Conservation (phyloP, 2,888 invertebrate genomes). For the Argynnis bischoffii region DNA sequence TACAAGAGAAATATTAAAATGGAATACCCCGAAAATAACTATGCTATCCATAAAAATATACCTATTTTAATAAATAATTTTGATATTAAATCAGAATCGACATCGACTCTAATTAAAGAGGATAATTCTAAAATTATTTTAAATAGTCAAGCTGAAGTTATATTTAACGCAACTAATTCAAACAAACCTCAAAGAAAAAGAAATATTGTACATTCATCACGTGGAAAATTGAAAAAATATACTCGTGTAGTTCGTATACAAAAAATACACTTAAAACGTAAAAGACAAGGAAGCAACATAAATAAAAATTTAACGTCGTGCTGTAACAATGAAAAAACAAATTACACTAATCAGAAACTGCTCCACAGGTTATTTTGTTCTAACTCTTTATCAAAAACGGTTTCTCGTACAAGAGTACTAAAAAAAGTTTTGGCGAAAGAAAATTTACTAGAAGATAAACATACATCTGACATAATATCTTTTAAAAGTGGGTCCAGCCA, state of each 20-base stretch:
- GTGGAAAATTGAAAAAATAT: slow-evolving; percentile 41
- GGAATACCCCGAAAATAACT: slow-evolving; percentile 1
- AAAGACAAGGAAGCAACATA: slow-evolving; percentile 41
- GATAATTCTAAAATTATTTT: background rate
- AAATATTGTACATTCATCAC: background rate
- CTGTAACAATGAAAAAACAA: slow-evolving; percentile 29
- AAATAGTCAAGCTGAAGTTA: slow-evolving; percentile 38
- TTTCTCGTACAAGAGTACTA: slow-evolving; percentile 49
- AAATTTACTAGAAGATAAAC: slow-evolving; percentile 49
- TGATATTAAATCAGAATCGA: background rate
- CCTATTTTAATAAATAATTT: background rate
- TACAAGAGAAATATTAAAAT: slow-evolving; percentile 6
- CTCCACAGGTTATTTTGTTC: slow-evolving; percentile 45
- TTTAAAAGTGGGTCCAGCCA: slow-evolving; percentile 50
- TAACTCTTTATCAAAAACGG: slow-evolving; percentile 46
- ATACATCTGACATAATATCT: slow-evolving; percentile 29
- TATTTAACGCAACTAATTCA: slow-evolving; percentile 45
- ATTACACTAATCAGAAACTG: slow-evolving; percentile 29
- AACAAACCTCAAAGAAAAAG: slow-evolving; percentile 19
- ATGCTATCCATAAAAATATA: background rate
- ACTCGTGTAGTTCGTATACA: slow-evolving; percentile 45
- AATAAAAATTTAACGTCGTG: slow-evolving; percentile 44
- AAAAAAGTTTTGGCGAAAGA: slow-evolving; percentile 55
- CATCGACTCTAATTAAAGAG: background rate
- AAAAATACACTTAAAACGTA: slow-evolving; percentile 52